Evolutionary conservation across 2,797 vertebrate species (phyloP), one percentile per base, ranked within the genome.

Genomic region (Clarias pachynema): DNA sequence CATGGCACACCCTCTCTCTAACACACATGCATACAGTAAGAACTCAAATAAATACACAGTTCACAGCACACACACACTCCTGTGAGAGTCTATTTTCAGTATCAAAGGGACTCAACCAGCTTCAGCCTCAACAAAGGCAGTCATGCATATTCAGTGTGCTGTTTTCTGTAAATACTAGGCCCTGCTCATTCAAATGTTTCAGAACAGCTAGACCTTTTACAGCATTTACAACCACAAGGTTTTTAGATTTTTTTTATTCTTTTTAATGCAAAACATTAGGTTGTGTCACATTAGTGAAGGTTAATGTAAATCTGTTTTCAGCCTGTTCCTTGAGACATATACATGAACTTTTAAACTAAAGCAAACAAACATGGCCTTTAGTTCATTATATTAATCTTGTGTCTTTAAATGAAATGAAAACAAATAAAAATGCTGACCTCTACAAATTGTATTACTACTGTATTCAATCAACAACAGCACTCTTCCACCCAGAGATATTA

Each of bases 61-160:
- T 59, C 60, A 69, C 53, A 78, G 40, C 6, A 44, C 40, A 44
- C 40, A 40, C 69, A 15, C 69, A 74, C 84, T 57, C 60, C 1
- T 3, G 29, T 56, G 18, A 4, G 68, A 77, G 66, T 59, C 53
- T 72, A 63, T 85, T 80, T 85, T 34, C 26, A 73, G 59, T 80
- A 72, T 80, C 84, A 85, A 63, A 85, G 37, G 18, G 6, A 60
- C 40, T 81, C n/a, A 66, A 66, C 68, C 81, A 60, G 34, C 69
- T n/a, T 44, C 66, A 72, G 53, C 31, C 22, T 70, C 37, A 73
- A 81, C 66, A 63, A 29, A 66, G 68, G 8, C 53, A 73, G 69
- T 70, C 79, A 40, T 53, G 79, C 40, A 9, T 69, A 69, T 72
- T 34, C 65, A 75, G 14, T 44, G 16, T 74, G 49, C 44, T 59